Percentiles rank a stretch among this genome's conserved stretches.
Evolutionary conservation across 2,797 vertebrate genomes (phyloP).

Genomic region (Nothura maculosa): DNA sequence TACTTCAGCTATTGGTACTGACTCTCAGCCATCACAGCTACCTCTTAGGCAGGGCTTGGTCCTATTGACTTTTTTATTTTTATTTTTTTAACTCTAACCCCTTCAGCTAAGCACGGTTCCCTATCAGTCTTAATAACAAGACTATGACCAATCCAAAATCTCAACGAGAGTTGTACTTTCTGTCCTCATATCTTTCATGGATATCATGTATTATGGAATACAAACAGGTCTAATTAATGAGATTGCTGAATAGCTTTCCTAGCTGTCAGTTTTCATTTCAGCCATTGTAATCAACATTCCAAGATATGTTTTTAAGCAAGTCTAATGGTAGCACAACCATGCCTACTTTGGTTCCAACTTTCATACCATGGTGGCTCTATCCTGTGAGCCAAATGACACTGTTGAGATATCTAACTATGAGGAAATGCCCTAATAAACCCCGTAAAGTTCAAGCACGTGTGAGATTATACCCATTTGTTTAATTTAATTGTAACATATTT

Average conservation of each 20-base stretch:
- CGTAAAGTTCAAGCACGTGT: rapidly evolving
- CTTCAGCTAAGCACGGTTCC: not conserved
- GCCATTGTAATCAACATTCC: not conserved
- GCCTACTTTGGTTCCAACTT: not conserved
- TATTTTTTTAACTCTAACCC: not conserved
- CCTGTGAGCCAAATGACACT: not conserved
- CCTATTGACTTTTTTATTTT: not conserved
- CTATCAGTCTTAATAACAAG: not conserved
- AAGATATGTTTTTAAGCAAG: not conserved
- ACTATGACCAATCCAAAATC: not conserved
- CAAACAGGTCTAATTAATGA: not conserved
- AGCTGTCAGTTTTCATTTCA: not conserved
- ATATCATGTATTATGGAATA: not conserved
- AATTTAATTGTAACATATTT: not conserved
- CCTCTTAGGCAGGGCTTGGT: not conserved
- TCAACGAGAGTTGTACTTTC: not conserved
- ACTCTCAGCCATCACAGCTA: not conserved
- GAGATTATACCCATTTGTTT: not conserved
- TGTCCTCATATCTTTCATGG: not conserved
- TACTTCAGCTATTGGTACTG: not conserved
- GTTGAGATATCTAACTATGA: not conserved
- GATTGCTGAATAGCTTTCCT: not conserved
- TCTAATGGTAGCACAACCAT: not conserved
- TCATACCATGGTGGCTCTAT: not conserved
- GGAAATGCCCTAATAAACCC: not conserved